Percentiles rank a stretch among this genome's conserved stretches.
These are phyloP conservation scores for Drosophila bipectinata DNA, from an alignment of 1,140 invertebrate species.

Conservation along the genomic window DNA sequence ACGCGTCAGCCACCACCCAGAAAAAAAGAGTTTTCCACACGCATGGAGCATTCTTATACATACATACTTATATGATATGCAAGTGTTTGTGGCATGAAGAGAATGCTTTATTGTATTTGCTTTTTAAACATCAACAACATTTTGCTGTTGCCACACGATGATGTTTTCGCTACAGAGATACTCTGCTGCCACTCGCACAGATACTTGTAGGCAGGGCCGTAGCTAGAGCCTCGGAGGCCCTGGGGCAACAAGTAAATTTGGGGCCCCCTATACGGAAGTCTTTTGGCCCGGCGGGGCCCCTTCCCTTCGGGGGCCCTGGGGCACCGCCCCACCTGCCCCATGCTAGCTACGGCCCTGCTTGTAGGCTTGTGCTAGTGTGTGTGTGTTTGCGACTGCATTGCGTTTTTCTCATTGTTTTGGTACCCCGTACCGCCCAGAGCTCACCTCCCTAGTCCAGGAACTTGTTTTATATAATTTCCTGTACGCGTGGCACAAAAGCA, in stretches of 20 bases:
- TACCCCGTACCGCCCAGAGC: slow-evolving; percentile 8
- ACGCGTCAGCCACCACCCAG: slow-evolving; percentile 58
- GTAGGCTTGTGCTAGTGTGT: neutral
- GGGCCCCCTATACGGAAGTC: no score
- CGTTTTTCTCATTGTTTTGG: slow-evolving; percentile 73
- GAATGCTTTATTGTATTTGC: slow-evolving; percentile 70
- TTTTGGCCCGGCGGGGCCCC: no score
- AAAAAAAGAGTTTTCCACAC: slow-evolving; percentile 42
- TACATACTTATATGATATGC: slow-evolving; percentile 10
- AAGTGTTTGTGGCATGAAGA: slow-evolving; percentile 33
- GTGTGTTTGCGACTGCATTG: slow-evolving; percentile 61
- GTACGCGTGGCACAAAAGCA: slow-evolving; percentile 75
- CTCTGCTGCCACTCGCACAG: slow-evolving; percentile 9
- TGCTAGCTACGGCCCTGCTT: no score
- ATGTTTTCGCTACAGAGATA: slow-evolving; percentile 36
- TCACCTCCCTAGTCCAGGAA: slow-evolving; percentile 30
- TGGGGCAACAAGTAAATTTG: no score
- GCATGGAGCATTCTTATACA: slow-evolving; percentile 56
- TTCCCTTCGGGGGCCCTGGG: no score
- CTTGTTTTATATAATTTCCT: slow-evolving; percentile 81
- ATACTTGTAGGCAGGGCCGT: neutral
- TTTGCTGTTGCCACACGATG: slow-evolving; percentile 57
- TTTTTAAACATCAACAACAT: slow-evolving; percentile 74
- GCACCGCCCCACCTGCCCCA: no score
- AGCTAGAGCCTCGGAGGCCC: no score